phyloP scores from a whole-genome alignment of 2,888 invertebrate species.

The Thera obeliscata region DNA sequence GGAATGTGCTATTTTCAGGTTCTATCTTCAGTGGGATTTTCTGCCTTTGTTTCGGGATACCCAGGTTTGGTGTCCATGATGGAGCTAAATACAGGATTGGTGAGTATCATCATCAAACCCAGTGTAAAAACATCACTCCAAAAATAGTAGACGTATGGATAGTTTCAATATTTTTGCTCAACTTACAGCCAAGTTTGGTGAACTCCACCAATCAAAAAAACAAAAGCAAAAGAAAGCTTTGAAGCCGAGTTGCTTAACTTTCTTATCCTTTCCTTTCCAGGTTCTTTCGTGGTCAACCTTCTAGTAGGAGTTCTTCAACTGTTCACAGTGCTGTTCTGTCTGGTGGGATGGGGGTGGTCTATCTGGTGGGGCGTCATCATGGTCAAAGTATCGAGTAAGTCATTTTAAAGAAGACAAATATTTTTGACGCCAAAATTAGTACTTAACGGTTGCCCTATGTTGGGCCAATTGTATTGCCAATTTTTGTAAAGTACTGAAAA shows the following conservation, averaged over 20 bases:
- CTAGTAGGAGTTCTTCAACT: constrained; percentile 95
- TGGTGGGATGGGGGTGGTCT: constrained; percentile 99
- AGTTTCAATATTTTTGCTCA: too few relatives aligned
- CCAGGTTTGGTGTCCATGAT: constrained; percentile 93
- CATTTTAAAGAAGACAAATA: not conserved
- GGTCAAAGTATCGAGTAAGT: constrained; percentile 94
- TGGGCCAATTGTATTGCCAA: constrained; percentile 29
- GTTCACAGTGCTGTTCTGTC: constrained; percentile 96
- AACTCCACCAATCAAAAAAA: too few relatives aligned
- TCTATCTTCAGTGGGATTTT: constrained; percentile 95
- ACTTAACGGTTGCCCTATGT: constrained; percentile 1
- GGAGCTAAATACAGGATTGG: constrained; percentile 90
- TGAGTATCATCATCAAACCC: constrained; percentile 45
- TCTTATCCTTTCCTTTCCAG: constrained; percentile 47
- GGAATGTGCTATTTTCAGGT: constrained; percentile 86
- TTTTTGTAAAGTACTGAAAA: constrained; percentile 1
- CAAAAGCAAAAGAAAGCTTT: too few relatives aligned
- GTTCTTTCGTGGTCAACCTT: constrained; percentile 92
- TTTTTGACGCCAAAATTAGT: not conserved
- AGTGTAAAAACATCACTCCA: too few relatives aligned
- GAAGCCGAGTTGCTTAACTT: too few relatives aligned
- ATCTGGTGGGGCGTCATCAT: constrained; percentile 99
- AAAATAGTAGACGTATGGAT: too few relatives aligned
- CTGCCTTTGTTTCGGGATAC: constrained; percentile 94
- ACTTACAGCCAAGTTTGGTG: too few relatives aligned